These are phyloP conservation scores for Erythrocercus mccallii DNA, from an alignment of 2,113 vertebrate species.

Conservation along the genomic window DNA sequence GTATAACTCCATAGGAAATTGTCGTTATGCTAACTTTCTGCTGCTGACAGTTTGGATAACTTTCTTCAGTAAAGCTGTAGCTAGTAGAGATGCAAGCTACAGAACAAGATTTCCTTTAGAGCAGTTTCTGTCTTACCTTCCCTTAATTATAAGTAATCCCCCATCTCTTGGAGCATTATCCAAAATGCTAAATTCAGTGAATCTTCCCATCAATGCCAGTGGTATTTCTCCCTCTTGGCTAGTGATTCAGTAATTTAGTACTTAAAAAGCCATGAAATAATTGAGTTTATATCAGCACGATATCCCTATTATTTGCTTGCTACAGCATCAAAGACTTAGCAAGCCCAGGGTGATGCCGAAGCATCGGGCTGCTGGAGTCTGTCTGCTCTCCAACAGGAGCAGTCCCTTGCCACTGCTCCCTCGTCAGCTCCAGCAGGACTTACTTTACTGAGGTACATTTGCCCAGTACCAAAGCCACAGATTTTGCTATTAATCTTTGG, in stretches of 20 bases:
- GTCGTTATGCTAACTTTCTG: neutral
- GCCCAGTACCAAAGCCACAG: neutral
- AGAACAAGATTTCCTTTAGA: neutral
- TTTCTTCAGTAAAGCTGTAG: neutral
- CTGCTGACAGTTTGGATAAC: neutral
- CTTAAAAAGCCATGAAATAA: neutral
- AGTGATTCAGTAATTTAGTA: neutral
- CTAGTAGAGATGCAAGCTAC: neutral
- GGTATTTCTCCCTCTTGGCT: neutral
- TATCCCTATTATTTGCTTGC: neutral
- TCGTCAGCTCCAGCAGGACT: neutral
- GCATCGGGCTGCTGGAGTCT: neutral
- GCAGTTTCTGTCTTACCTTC: neutral
- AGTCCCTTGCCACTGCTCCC: rapidly evolving
- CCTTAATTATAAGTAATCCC: neutral
- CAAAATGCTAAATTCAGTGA: neutral
- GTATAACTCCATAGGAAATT: neutral
- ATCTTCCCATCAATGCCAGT: neutral
- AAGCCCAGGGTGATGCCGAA: neutral
- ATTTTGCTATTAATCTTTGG: neutral
- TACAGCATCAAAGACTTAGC: neutral
- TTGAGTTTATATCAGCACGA: neutral
- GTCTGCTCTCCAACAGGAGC: neutral
- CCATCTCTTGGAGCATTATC: neutral
- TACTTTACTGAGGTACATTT: neutral